Conservation (phyloP, 2,888 invertebrate species). For the Altica lythri region DNA sequence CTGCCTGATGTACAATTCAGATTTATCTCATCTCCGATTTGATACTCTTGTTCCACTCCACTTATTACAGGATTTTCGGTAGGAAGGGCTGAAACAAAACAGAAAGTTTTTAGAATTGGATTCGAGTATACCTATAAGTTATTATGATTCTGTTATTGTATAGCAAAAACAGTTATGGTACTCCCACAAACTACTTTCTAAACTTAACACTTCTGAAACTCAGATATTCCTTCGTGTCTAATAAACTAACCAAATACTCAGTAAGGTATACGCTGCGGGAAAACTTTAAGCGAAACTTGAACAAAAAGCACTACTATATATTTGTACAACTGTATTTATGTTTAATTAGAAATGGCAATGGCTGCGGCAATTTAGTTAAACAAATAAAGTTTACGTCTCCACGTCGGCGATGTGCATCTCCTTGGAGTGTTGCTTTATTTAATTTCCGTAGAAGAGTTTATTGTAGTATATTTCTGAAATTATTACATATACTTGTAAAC, state of each 20-base stretch:
- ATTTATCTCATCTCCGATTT: slow-evolving; percentile 73
- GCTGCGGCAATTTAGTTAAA: slow-evolving; percentile 9
- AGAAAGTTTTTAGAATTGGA: too few species aligned
- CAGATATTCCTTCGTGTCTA: too few species aligned
- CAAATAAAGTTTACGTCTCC: slow-evolving; percentile 10
- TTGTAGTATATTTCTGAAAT: too few species aligned
- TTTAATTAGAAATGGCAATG: slow-evolving; percentile 15
- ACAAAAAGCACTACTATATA: slow-evolving; percentile 5
- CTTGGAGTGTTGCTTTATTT: slow-evolving; percentile 7
- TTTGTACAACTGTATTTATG: slow-evolving; percentile 12
- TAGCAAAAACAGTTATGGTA: too few species aligned
- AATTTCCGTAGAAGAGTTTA: too few species aligned
- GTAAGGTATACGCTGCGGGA: background rate
- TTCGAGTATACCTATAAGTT: too few species aligned
- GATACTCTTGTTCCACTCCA: slow-evolving; percentile 73
- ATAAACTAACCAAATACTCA: too few species aligned
- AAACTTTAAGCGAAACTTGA: background rate
- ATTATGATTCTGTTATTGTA: too few species aligned
- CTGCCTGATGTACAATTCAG: slow-evolving; percentile 78
- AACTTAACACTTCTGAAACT: too few species aligned
- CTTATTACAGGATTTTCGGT: slow-evolving; percentile 75
- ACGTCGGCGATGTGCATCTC: background rate
- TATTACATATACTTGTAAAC: too few species aligned
- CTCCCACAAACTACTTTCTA: too few species aligned
- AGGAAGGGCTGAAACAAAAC: slow-evolving; percentile 61